These are phyloP conservation scores for Spodoptera litura DNA, from an alignment of 1,140 invertebrate genomes.

Conservation along the genomic window DNA sequence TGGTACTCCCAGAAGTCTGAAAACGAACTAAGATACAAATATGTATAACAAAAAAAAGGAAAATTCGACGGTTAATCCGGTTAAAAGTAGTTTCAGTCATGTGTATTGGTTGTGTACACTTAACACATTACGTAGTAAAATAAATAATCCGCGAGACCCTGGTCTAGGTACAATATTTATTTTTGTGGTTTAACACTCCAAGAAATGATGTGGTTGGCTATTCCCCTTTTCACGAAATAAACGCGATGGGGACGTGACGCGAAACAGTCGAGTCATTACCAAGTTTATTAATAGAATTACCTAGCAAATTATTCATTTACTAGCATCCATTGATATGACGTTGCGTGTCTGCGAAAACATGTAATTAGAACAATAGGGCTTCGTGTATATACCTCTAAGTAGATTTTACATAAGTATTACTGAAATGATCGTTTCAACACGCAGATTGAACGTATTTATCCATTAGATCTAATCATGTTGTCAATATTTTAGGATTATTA, in stretches of 20 bases:
- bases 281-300: slow-evolving; percentile 25
- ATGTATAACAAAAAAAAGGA: no score
- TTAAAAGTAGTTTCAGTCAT: no score
- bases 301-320: slow-evolving; percentile 29
- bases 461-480: slow-evolving; percentile 19
- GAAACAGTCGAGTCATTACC: not conserved
- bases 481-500: slow-evolving; percentile 32
- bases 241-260: not conserved
- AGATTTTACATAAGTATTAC: slow-evolving; percentile 18
- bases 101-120: no score
- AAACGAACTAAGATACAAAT: no score
- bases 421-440: not conserved
- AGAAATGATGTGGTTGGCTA: not conserved
- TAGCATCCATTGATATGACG: slow-evolving; percentile 18
- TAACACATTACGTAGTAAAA: no score
- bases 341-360: slow-evolving; percentile 19
- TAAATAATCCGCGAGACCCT: no score
- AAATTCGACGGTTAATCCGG: no score
- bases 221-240: slow-evolving; percentile 20
- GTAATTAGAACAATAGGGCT: slow-evolving; percentile 19
- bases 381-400: slow-evolving; percentile 11
- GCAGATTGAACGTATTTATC: slow-evolving; percentile 22
- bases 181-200: not conserved
- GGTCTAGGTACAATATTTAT: no score
- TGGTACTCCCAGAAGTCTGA: no score